phyloP scores from a whole-genome alignment of 1,140 invertebrate genomes.

The Liolophura sinensis region DNA sequence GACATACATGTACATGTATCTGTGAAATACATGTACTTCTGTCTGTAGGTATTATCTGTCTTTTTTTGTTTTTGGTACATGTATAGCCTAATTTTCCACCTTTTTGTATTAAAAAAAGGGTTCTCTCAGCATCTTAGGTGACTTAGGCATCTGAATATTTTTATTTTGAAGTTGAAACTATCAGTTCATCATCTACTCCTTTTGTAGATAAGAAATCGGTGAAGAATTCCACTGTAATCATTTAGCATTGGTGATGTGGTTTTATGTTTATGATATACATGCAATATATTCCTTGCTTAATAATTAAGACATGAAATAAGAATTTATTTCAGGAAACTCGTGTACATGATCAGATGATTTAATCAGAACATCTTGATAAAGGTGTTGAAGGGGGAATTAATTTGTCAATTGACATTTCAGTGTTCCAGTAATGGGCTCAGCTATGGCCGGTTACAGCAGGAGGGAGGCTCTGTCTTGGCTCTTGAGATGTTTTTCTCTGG shows the following conservation, averaged over 20 bases:
- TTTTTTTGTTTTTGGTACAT: background rate
- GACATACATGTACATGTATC: too few relatives aligned
- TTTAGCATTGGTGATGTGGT: too few relatives aligned
- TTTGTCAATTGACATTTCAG: constrained; percentile 22
- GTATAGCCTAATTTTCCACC: background rate
- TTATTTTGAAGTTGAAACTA: background rate
- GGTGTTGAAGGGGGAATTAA: background rate
- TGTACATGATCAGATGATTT: background rate
- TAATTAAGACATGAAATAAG: background rate
- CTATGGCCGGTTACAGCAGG: constrained; percentile 33
- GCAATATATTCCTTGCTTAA: background rate
- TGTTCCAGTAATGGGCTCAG: constrained; percentile 52
- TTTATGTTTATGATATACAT: background rate
- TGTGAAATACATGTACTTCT: too few relatives aligned
- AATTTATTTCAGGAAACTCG: background rate
- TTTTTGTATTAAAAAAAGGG: background rate
- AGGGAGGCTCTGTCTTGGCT: constrained; percentile 27
- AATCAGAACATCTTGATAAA: background rate
- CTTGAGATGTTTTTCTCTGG: constrained; percentile 57
- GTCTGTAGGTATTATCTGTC: too few relatives aligned
- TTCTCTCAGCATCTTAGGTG: background rate
- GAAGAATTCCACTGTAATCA: background rate
- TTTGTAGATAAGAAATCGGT: background rate
- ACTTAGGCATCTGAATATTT: background rate
- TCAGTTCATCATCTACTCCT: background rate